Base-by-base conservation (phyloP, 64 coral and sea anemone genomes). In the Platygyra sinensis region DNA sequence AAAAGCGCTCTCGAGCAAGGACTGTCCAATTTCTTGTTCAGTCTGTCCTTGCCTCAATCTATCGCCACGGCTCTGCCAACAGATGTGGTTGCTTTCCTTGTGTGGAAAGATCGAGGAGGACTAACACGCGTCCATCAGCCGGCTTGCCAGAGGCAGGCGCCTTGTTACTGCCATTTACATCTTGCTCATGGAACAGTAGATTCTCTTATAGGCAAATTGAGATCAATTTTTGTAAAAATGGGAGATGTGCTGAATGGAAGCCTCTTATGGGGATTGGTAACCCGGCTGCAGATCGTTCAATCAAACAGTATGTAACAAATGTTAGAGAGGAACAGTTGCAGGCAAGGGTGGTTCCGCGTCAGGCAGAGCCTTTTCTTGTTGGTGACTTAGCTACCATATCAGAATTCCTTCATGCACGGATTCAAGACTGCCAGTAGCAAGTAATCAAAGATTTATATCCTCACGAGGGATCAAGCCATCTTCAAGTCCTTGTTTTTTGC, bases 111-210 rank as follows among this genome's bases (percentile, higher is more conserved):
- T 46, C 39, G 0, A 4, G 39, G 39, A 46, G 39, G 39, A 46
- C 39, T 2, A 5, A 46, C 39, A 46, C 39, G 39, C 39, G 39
- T 46, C 39, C 5, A 46, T 46, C 39, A 46, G 5, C 39, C 39
- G 36, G 36, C 3, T 46, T 4, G 39, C 39, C 36, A 38, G 36
- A 38, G 36, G 36, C 36, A 38, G 36, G 36, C 36, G 36, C 36
- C 36, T 4, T 38, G 36, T 38, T 4, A 38, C 1, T 4, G 39
- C 39, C 39, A 2, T 46, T 4, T 46, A 50, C 31, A 83, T 14
- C 72, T 86, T 12, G 90, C 81, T 1, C 74, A 33, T 67, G 82
- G 74, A 10, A 78, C 90, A 13, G 82, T 92, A 10, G 52, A 91
- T 30, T 82, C 89, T 4, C 18, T 91, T 22, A 62, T 84, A 20